Evolutionary conservation across 2,113 vertebrate genomes (phyloP).

Genomic region (Cheilinus undulatus): DNA sequence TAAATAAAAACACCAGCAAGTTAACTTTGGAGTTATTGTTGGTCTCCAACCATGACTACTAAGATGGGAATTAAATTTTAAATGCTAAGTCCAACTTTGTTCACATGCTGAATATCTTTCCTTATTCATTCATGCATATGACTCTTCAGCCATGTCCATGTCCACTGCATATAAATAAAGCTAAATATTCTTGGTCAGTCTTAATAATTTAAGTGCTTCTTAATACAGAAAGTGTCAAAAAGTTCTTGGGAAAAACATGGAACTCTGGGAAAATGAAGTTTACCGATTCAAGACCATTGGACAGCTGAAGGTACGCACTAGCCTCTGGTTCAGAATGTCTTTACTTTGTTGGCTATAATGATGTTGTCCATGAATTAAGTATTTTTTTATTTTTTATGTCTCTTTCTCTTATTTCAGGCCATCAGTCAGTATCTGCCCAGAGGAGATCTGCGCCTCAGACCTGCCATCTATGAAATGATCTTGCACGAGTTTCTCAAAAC

Average conservation of each 20-base stretch:
- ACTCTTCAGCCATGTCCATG: no score
- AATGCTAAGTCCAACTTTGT: no score
- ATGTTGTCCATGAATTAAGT: background rate
- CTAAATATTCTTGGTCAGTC: background rate
- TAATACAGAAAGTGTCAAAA: conserved; percentile 95
- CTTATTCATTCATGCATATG: no score
- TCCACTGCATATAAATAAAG: background rate
- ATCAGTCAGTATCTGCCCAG: conserved; percentile 97
- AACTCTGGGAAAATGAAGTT: conserved; percentile 98
- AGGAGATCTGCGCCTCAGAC: conserved; percentile 93
- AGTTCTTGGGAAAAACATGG: conserved; percentile 98
- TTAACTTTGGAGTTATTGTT: no score
- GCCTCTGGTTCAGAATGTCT: background rate
- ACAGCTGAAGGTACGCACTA: conserved; percentile 90
- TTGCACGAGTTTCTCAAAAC: conserved; percentile 96
- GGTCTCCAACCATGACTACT: no score
- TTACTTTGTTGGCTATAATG: background rate
- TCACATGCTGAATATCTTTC: no score
- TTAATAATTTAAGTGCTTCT: conserved; percentile 11
- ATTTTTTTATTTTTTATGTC: background rate
- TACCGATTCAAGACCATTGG: conserved; percentile 98
- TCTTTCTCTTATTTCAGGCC: conserved; percentile 81
- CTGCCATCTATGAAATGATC: conserved; percentile 99
- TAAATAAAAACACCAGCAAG: no score
- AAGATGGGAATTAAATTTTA: no score